phyloP scores from a whole-genome alignment of 2,888 invertebrate species.

The Boloria selene region DNA sequence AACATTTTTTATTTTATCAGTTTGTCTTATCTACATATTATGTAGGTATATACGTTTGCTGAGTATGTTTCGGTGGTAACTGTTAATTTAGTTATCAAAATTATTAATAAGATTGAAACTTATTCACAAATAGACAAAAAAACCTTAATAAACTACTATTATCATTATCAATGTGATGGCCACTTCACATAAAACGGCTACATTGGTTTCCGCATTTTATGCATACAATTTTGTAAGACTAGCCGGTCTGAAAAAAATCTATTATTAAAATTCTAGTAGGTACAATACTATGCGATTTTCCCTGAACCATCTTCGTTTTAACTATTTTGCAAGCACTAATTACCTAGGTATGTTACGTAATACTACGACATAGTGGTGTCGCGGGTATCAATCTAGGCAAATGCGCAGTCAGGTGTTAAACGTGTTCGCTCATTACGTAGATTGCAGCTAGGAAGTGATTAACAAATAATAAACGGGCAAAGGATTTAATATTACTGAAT shows the following conservation, averaged over 20 bases:
- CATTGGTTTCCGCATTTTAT: constrained; percentile 24
- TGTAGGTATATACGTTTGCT: too few relatives aligned
- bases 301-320: neutral
- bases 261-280: constrained; percentile 7
- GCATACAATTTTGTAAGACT: constrained; percentile 35
- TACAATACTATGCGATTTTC: too few relatives aligned
- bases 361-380: constrained; percentile 37
- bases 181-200: constrained; percentile 22
- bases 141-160: too few relatives aligned
- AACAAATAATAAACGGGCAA: constrained; percentile 26
- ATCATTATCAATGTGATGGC: neutral
- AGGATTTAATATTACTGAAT: neutral
- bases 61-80: too few relatives aligned
- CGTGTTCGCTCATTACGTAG: constrained; percentile 41
- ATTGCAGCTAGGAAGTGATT: constrained; percentile 40
- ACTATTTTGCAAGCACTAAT: constrained; percentile 16
- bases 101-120: too few relatives aligned
- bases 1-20: too few relatives aligned
- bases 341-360: constrained; percentile 43
- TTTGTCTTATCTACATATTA: too few relatives aligned
- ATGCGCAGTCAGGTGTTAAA: constrained; percentile 44
- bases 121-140: too few relatives aligned
- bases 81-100: too few relatives aligned
- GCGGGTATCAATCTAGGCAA: constrained; percentile 44
- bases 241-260: constrained; percentile 24